These are phyloP conservation scores for Neoarius graeffei DNA, from an alignment of 2,113 vertebrate genomes.

Conservation along the genomic window DNA sequence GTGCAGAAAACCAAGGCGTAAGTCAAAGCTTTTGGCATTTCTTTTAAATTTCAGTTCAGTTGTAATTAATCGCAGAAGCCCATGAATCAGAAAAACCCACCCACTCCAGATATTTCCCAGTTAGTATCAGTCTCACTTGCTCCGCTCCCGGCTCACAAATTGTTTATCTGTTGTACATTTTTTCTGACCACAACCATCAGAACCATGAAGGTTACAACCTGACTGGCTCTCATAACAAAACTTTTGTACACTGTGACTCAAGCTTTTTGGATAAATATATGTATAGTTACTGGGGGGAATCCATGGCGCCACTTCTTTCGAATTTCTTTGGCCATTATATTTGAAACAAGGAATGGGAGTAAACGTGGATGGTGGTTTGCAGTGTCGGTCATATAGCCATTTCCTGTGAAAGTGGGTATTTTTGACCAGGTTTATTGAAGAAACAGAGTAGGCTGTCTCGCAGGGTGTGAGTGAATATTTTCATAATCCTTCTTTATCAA, in stretches of 20 bases:
- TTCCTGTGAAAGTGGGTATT: neutral
- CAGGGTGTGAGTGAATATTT: neutral
- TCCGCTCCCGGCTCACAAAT: neutral
- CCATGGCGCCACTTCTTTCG: neutral
- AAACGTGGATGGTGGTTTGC: neutral
- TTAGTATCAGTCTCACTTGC: neutral
- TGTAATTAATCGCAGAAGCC: neutral
- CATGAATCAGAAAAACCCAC: neutral
- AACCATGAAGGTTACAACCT: neutral
- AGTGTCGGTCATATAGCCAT: neutral
- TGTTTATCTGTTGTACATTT: neutral
- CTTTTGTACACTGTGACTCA: neutral
- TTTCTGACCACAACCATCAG: neutral
- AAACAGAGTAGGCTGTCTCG: neutral
- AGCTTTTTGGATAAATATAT: neutral
- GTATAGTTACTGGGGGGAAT: neutral
- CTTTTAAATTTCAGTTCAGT: neutral
- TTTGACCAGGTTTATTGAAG: neutral
- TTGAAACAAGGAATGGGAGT: neutral
- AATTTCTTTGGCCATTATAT: neutral
- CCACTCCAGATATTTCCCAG: neutral
- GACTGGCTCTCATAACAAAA: neutral
- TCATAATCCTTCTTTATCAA: neutral
- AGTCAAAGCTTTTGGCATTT: conserved; percentile 59
- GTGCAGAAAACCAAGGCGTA: conserved; percentile 81